Evolutionary conservation across 2,113 vertebrate genomes (phyloP).

Genomic region (Embiotoca jacksoni): DNA sequence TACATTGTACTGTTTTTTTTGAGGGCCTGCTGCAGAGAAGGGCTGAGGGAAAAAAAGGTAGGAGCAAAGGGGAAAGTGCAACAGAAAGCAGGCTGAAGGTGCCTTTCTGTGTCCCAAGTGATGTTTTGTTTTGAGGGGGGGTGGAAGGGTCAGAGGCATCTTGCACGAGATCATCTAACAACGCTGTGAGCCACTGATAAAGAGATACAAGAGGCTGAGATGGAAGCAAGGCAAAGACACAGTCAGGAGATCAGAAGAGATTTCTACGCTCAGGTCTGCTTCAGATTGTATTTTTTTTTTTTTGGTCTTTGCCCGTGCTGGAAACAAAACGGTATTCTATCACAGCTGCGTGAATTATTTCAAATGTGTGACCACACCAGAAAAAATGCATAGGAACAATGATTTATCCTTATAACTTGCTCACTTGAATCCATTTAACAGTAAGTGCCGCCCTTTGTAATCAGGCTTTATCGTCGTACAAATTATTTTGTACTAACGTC

Average conservation of each 20-base stretch:
- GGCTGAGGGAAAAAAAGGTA: slow-evolving; percentile 28
- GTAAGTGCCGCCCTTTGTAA: slow-evolving; percentile 40
- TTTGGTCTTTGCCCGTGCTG: background rate
- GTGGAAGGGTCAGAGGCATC: slow-evolving; percentile 13
- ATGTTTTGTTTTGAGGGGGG: background rate
- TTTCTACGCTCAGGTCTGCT: slow-evolving; percentile 5
- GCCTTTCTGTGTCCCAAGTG: slow-evolving; percentile 21
- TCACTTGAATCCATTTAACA: slow-evolving; percentile 33
- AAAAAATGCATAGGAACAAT: background rate
- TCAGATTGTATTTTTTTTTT: slow-evolving; percentile 9
- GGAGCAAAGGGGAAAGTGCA: slow-evolving; percentile 41
- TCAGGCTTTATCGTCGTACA: slow-evolving; percentile 57
- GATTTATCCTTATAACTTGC: slow-evolving; percentile 5
- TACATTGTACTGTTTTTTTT: slow-evolving; percentile 57
- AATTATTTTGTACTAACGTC: slow-evolving; percentile 66
- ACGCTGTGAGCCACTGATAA: background rate
- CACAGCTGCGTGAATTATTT: background rate
- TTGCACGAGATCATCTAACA: slow-evolving; percentile 28
- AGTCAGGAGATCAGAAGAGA: slow-evolving; percentile 10
- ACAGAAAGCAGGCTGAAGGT: slow-evolving; percentile 34
- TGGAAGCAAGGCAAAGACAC: slow-evolving; percentile 10
- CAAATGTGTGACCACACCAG: background rate
- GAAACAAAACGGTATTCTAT: background rate
- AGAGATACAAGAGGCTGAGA: background rate
- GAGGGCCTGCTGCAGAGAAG: slow-evolving; percentile 29